These are phyloP conservation scores for Ochropacha duplaris DNA, from an alignment of 2,888 invertebrate species.

Conservation along the genomic window DNA sequence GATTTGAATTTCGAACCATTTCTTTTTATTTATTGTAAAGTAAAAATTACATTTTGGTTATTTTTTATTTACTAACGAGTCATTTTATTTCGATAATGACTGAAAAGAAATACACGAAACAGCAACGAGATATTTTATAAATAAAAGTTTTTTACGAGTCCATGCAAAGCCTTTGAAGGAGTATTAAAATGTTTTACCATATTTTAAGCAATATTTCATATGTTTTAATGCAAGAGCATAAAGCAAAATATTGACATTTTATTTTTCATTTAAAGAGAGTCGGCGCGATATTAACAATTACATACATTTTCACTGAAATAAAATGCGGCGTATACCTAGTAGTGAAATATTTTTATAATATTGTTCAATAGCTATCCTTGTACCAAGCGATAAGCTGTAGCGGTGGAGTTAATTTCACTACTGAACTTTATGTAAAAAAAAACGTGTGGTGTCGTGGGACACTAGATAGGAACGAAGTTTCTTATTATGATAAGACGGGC, in stretches of 20 bases:
- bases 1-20: not conserved
- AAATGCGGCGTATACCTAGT: not conserved
- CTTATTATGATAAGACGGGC: no score
- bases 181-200: not conserved
- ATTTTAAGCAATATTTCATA: slow-evolving; percentile 4
- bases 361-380: not conserved
- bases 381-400: not conserved
- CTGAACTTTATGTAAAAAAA: no score
- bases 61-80: no score
- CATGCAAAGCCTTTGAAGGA: not conserved
- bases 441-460: no score
- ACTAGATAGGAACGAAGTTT: no score
- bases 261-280: not conserved
- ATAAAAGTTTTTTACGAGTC: not conserved
- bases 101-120: not conserved
- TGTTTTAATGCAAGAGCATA: slow-evolving; percentile 7
- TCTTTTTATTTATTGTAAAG: not conserved
- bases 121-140: not conserved
- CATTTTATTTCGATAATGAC: not conserved
- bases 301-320: slow-evolving; percentile 5
- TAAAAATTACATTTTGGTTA: no score
- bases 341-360: not conserved
- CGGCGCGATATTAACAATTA: not conserved
- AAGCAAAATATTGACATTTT: not conserved
- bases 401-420: no score